Evolutionary conservation across 2,113 vertebrate genomes (phyloP).

Genomic region (Sapayoa aenigma): DNA sequence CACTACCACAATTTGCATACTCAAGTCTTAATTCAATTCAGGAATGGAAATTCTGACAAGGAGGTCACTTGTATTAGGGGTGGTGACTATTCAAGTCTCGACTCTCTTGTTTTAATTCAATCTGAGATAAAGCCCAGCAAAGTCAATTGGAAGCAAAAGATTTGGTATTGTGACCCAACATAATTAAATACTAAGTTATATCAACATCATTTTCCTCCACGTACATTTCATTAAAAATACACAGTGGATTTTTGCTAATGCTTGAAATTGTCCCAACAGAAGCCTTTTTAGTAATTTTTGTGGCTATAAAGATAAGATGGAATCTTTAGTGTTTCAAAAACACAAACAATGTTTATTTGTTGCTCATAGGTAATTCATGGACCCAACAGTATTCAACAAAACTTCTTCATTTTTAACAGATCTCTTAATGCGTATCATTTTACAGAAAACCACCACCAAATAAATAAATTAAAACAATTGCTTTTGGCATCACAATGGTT

Average conservation of each 20-base stretch:
- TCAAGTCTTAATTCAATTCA: background rate
- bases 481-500: constrained; percentile 76
- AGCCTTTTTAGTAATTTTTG: background rate
- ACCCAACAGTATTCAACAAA: constrained; percentile 60
- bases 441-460: constrained; percentile 66
- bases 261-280: background rate
- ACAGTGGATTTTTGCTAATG: background rate
- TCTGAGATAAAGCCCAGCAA: background rate
- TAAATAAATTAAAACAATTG: constrained; percentile 66
- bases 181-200: background rate
- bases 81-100: background rate
- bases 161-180: background rate
- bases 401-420: constrained; percentile 61
- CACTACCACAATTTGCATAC: background rate
- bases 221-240: background rate
- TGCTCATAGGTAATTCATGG: constrained; percentile 55
- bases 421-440: constrained; percentile 61
- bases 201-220: background rate
- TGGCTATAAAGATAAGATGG: background rate
- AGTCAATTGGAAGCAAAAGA: background rate
- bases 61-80: background rate
- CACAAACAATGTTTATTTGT: constrained; percentile 60
- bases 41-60: background rate
- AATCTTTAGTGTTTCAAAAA: constrained; percentile 48
- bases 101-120: background rate